Conservation (phyloP, 2,113 vertebrate genomes). For the Phodopus roborovskii region DNA sequence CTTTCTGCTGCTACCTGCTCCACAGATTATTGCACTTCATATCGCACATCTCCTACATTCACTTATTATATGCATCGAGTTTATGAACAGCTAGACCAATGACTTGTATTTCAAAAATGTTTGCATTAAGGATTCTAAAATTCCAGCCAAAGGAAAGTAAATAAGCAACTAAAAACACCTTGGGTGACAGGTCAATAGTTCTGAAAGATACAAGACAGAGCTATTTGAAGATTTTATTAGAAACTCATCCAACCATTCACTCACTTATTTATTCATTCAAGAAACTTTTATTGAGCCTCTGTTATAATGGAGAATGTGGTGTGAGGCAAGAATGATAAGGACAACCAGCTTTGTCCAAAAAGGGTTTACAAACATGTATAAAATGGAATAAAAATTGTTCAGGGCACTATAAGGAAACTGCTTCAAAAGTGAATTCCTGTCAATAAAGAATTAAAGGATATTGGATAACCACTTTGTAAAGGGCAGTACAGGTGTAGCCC, state of each 20-base stretch:
- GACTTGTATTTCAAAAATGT: slow-evolving; percentile 73
- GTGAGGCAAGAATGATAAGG: slow-evolving; percentile 43
- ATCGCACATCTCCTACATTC: not conserved
- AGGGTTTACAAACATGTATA: slow-evolving; percentile 9
- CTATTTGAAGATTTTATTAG: slow-evolving; percentile 67
- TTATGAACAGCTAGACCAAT: slow-evolving; percentile 33
- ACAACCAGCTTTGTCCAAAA: not conserved
- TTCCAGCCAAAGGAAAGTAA: slow-evolving; percentile 55
- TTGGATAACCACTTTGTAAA: not conserved
- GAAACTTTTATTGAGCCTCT: slow-evolving; percentile 61
- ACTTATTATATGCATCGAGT: slow-evolving; percentile 38
- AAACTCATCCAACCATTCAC: slow-evolving; percentile 63
- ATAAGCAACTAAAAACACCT: slow-evolving; percentile 67
- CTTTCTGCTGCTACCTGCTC: not conserved
- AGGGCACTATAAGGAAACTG: not conserved
- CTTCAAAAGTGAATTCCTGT: not conserved
- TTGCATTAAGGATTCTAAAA: slow-evolving; percentile 63
- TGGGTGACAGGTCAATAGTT: slow-evolving; percentile 66
- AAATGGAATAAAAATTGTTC: slow-evolving; percentile 16
- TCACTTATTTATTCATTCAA: slow-evolving; percentile 70
- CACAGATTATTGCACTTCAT: not conserved
- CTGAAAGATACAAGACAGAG: slow-evolving; percentile 52
- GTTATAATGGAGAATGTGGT: not conserved
- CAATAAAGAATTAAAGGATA: not conserved
- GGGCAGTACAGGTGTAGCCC: not conserved